Conservation (phyloP, 2,888 invertebrate species). For the Hydriomena furcata region DNA sequence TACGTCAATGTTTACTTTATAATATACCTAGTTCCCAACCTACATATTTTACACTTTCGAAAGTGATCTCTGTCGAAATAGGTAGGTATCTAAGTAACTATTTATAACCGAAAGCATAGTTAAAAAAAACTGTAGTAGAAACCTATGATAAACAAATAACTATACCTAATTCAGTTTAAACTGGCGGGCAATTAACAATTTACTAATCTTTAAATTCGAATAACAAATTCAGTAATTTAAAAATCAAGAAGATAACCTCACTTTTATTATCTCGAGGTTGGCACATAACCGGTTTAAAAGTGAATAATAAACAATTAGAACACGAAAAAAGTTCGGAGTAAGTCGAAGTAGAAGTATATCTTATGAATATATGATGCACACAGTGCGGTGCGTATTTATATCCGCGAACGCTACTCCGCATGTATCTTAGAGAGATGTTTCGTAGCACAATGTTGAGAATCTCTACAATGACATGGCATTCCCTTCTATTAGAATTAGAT, state of each 20-base stretch:
- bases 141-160: too few relatives aligned
- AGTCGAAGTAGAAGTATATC: slow-evolving; percentile 30
- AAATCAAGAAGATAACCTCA: slow-evolving; percentile 53
- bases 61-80: slow-evolving; percentile 16
- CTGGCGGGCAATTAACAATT: too few relatives aligned
- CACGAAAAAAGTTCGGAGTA: slow-evolving; percentile 59
- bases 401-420: too few relatives aligned
- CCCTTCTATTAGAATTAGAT: too few relatives aligned
- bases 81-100: too few relatives aligned
- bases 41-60: slow-evolving; percentile 31
- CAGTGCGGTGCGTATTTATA: slow-evolving; percentile 5
- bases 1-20: slow-evolving; percentile 57
- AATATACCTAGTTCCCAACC: slow-evolving; percentile 38
- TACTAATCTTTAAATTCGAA: not conserved
- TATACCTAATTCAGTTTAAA: not conserved
- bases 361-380: slow-evolving; percentile 10
- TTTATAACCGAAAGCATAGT: too few relatives aligned
- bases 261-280: slow-evolving; percentile 60
- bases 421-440: too few relatives aligned
- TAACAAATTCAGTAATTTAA: slow-evolving; percentile 29
- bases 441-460: too few relatives aligned
- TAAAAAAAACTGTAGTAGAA: too few relatives aligned
- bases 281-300: slow-evolving; percentile 56
- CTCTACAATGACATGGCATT: too few relatives aligned
- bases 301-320: slow-evolving; percentile 71